Evolutionary conservation across 2,113 vertebrate genomes (phyloP).

Genomic region (Alouatta palliata): DNA sequence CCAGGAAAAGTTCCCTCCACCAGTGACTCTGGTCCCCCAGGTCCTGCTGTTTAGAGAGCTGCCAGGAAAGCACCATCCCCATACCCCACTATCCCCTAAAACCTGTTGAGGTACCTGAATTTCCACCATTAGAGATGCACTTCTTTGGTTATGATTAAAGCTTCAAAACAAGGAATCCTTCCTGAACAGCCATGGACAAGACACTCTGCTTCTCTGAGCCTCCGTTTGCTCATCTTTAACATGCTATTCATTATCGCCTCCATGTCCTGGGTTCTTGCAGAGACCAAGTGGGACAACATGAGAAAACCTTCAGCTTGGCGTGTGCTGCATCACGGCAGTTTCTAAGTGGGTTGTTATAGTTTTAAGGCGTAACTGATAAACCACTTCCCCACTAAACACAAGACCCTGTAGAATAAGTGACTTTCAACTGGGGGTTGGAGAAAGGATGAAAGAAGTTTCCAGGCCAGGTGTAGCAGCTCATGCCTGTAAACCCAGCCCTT

Average conservation of each 20-base stretch:
- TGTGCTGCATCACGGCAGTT: background rate
- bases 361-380: background rate
- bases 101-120: background rate
- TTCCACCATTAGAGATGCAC: background rate
- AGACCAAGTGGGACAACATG: background rate
- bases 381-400: background rate
- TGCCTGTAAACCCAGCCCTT: no score
- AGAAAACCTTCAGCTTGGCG: background rate
- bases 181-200: background rate
- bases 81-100: background rate
- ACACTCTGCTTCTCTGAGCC: background rate
- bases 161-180: background rate
- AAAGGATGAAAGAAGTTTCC: no score
- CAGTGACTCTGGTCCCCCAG: background rate
- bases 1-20: background rate
- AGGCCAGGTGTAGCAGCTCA: no score
- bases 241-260: background rate
- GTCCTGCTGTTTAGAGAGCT: background rate
- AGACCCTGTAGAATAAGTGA: background rate
- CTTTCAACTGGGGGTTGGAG: background rate
- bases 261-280: background rate
- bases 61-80: background rate
- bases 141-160: background rate
- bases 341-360: background rate
- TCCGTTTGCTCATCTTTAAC: background rate